Conservation (phyloP, 2,113 vertebrate species). For the Pterophyllum scalare region DNA sequence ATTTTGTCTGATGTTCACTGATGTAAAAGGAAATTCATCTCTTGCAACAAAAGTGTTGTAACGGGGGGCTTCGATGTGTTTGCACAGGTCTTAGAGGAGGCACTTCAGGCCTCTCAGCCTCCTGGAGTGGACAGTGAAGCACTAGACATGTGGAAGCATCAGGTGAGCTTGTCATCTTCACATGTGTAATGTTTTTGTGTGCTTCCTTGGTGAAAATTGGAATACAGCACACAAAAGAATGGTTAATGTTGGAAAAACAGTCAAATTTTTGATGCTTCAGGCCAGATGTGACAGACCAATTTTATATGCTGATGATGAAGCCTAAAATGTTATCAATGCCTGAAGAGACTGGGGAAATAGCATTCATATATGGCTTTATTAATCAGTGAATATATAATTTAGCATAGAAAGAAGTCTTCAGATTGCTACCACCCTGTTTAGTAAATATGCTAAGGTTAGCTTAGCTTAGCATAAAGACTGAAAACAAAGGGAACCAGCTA, state of each 20-base stretch:
- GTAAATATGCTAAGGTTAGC: background rate
- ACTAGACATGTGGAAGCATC: constrained; percentile 70
- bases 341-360: no score
- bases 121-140: constrained; percentile 13
- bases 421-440: background rate
- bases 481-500: background rate
- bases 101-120: constrained; percentile 3
- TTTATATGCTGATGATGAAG: background rate
- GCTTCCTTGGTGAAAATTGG: background rate
- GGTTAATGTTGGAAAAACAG: background rate
- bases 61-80: background rate
- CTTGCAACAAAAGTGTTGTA: background rate
- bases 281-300: background rate
- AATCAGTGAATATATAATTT: background rate
- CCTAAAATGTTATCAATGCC: background rate
- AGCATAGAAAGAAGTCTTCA: background rate
- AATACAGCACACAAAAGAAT: background rate
- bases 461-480: background rate
- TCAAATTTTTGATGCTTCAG: background rate
- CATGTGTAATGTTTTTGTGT: background rate
- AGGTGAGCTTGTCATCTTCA: constrained; percentile 48
- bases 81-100: constrained; percentile 54
- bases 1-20: background rate
- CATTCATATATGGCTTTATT: background rate
- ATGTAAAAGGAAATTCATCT: background rate